Percentiles rank a stretch among this genome's conserved stretches.
These are phyloP conservation scores for Oxygymnocypris stewartii DNA, from an alignment of 2,113 vertebrate genomes.

Conservation along the genomic window DNA sequence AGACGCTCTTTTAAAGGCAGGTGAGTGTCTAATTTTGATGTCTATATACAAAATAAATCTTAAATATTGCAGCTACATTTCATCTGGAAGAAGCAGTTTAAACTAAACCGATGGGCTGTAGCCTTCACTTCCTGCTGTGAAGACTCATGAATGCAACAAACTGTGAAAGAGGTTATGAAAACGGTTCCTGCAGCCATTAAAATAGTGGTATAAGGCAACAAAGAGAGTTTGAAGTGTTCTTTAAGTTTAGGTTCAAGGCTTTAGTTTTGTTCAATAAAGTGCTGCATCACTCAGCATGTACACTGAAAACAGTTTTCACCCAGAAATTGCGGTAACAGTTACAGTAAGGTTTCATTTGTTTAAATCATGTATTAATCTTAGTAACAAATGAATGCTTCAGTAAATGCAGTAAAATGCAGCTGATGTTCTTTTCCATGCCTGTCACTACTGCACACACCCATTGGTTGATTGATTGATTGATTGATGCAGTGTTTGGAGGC, in stretches of 20 bases:
- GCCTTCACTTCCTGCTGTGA: conserved; percentile 1
- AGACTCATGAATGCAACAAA: not conserved
- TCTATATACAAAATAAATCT: not conserved
- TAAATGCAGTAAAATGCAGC: not conserved
- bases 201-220: not conserved
- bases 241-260: not conserved
- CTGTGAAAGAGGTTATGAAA: conserved; percentile 18
- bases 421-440: not conserved
- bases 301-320: not conserved
- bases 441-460: not conserved
- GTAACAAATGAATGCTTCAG: not conserved
- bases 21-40: conserved; percentile 69
- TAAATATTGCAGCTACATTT: not conserved
- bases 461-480: not conserved
- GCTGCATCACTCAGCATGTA: not conserved
- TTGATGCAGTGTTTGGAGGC: conserved; percentile 85
- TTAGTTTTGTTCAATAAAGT: not conserved
- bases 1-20: conserved; percentile 90
- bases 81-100: not conserved
- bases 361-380: not conserved
- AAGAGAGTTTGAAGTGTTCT: not conserved
- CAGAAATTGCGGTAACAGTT: no score
- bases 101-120: not conserved
- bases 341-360: no score
- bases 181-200: not conserved